Evolutionary conservation across 2,888 invertebrate species (phyloP).

Genomic region (Sinhomidia bicolor): DNA sequence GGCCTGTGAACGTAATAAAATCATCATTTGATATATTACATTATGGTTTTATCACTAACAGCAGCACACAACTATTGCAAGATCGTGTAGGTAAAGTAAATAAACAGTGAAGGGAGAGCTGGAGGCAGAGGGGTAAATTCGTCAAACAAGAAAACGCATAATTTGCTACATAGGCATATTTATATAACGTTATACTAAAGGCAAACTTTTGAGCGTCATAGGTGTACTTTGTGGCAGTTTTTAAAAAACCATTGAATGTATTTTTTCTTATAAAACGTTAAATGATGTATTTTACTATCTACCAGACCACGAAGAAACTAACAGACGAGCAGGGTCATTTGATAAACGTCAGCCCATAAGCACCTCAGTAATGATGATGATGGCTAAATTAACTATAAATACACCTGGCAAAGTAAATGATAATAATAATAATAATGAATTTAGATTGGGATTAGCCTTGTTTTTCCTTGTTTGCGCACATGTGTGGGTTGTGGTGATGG

Average conservation of each 20-base stretch:
- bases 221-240: too few species aligned
- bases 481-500: not conserved
- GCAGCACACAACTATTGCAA: not conserved
- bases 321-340: not conserved
- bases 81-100: constrained; percentile 20
- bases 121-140: constrained; percentile 17
- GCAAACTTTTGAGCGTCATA: too few species aligned
- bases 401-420: constrained; percentile 66
- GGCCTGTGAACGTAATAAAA: not conserved
- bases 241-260: too few species aligned
- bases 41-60: constrained; percentile 2
- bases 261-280: too few species aligned
- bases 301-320: too few species aligned
- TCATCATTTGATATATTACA: constrained; percentile 36
- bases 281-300: too few species aligned
- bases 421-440: constrained; percentile 53
- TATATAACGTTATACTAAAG: too few species aligned
- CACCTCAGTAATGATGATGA: constrained; percentile 46
- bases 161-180: too few species aligned
- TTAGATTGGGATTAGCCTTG: constrained; percentile 66
- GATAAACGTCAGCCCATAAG: not conserved
- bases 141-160: not conserved
- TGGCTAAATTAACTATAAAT: constrained; percentile 69
- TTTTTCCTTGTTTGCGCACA: constrained; percentile 26
- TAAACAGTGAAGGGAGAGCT: not conserved